Evolutionary conservation across 2,888 invertebrate genomes (phyloP).

Genomic region (Mythimna lalbum): DNA sequence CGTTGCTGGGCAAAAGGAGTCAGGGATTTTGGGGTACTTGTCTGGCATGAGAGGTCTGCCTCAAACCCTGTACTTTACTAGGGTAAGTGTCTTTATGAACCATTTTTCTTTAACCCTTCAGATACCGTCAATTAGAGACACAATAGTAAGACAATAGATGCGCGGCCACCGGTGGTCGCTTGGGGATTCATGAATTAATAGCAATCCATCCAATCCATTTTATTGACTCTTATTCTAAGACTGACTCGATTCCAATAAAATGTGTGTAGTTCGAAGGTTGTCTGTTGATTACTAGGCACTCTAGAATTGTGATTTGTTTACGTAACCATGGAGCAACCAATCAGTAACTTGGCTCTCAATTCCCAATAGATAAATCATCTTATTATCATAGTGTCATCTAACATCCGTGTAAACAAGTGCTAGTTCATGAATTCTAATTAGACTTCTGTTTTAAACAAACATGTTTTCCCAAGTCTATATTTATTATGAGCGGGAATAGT

Average conservation of each 20-base stretch:
- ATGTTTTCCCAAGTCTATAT: constrained; percentile 61
- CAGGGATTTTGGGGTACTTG: constrained; percentile 96
- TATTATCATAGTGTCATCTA: constrained; percentile 6
- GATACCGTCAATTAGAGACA: too few species aligned
- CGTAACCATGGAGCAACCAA: neutral
- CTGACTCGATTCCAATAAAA: neutral
- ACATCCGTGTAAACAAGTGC: constrained; percentile 9
- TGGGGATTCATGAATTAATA: too few species aligned
- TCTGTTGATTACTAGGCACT: neutral
- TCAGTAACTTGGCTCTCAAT: neutral
- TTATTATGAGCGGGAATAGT: constrained; percentile 42
- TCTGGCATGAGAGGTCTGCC: constrained; percentile 96
- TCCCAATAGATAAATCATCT: neutral
- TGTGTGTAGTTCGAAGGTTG: neutral
- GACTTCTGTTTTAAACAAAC: constrained; percentile 54
- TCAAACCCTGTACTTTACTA: constrained; percentile 96
- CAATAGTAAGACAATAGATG: too few species aligned
- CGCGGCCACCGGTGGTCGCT: too few species aligned
- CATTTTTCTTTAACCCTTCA: too few species aligned
- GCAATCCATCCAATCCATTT: too few species aligned
- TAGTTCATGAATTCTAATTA: constrained; percentile 31
- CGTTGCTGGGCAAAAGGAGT: constrained; percentile 95
- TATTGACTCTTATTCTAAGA: neutral
- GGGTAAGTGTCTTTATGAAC: constrained; percentile 91
- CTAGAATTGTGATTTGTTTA: neutral